Evolutionary conservation across 53 echinoderm and acorn worm genomes (phyloP), one percentile per base, ranked within the genome.

Genomic region (Holothuria leucospilota): DNA sequence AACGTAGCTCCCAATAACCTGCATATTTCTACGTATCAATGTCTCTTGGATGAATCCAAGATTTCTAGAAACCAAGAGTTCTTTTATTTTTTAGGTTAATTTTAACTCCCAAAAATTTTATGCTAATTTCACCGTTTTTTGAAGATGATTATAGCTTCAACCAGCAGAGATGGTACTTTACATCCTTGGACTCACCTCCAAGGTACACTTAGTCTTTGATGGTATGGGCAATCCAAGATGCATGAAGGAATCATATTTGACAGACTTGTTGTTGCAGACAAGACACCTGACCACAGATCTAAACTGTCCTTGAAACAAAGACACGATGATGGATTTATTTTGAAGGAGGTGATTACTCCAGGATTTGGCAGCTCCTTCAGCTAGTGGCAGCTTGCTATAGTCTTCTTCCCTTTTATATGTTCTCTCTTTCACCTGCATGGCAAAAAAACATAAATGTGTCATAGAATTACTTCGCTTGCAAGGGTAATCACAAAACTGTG

Each of bases 181-280:
- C 49, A 49, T 49, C 56, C 18, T 18, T 56, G 16, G 15, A 16
- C 56, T 56, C 56, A 56, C 56, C 56, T 56, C 0, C 56, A 56
- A 18, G 18, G 92, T 82, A 53, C 93, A 92, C 28, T 89, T 90
- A 29, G 89, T 94, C 42, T 74, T 95, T 13, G 95, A 94, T 14
- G 99, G 94, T 46, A 99, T 90, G 23, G 99, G 99, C 61, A 99
- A 69, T 42, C 93, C 94, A 38, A 99, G 88, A 79, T 92, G 95
- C 93, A 95, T 99, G 86, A 95, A 99, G 13, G 94, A 90, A 78
- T 99, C 99, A 92, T 93, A 99, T 90, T 95, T 99, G 82, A 95
- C 94, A 0, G 95, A 95, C 65, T 79, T 81, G 60, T 99, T 90
- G 29, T 85, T 82, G 82, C 99, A 99, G 23, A 86, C 78, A 78